Conservation (phyloP, 2,113 vertebrate species). For the Etheostoma spectabile region DNA sequence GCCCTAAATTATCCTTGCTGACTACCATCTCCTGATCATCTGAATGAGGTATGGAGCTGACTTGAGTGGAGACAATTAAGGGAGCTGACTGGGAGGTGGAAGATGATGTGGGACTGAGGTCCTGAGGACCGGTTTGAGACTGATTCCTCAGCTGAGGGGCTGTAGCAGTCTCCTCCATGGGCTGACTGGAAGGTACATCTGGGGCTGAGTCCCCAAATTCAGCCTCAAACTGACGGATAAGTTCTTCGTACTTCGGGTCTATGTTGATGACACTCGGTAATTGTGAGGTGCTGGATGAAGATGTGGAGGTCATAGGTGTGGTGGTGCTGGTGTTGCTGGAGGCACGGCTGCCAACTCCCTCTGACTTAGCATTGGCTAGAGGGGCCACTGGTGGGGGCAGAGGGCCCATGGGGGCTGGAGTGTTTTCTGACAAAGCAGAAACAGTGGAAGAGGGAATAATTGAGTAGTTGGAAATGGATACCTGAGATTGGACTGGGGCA, state of each 20-base stretch:
- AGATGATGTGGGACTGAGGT: conserved; percentile 62
- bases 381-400: conserved; percentile 39
- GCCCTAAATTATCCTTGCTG: conserved; percentile 51
- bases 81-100: conserved; percentile 50
- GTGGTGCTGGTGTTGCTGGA: conserved; percentile 72
- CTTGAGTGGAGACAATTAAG: conserved; percentile 35
- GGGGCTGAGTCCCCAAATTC: conserved; percentile 90
- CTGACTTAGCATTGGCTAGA: conserved; percentile 58
- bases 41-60: conserved; percentile 47
- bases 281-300: conserved; percentile 69
- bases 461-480: conserved; percentile 84
- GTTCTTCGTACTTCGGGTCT: conserved; percentile 94
- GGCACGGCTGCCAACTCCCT: conserved; percentile 45
- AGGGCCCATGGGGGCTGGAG: conserved; percentile 48
- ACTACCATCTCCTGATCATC: conserved; percentile 67
- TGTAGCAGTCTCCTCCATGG: conserved; percentile 47
- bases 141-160: conserved; percentile 50
- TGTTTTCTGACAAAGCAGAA: conserved; percentile 67
- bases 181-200: conserved; percentile 66
- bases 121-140: conserved; percentile 70
- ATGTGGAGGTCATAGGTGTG: conserved; percentile 74
- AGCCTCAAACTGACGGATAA: conserved; percentile 96
- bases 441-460: conserved; percentile 62
- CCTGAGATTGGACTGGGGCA: conserved; percentile 92
- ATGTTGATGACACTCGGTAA: conserved; percentile 79